Evolutionary conservation across 2,797 vertebrate genomes (phyloP), one percentile per base, ranked within the genome.

Genomic region (Coilia nasus): DNA sequence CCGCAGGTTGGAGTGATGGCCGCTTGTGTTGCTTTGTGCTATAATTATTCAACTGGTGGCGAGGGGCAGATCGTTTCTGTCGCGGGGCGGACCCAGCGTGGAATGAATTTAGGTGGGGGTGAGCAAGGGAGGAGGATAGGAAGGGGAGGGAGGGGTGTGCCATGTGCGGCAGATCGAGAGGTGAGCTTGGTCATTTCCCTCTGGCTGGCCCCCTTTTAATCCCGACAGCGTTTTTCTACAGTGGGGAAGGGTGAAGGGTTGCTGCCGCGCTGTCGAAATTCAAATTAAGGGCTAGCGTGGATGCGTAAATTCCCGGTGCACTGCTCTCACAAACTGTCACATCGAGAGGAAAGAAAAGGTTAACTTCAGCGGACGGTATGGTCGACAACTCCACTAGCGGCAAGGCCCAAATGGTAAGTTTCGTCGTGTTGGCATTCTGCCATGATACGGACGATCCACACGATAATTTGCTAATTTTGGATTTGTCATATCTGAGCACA

Each of bases 371-470:
- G 85, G 85, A 56, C 87, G 90, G 91, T 92, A 89, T 93, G 94
- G 95, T 96, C 95, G 94, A 96, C 94, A 95, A 93, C 91, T 94
- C 94, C 21, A 90, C 88, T 84, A 90, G 89, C 90, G 89, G 91
- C 87, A 96, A 94, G 92, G 93, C 93, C 87, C 95, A 96, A 93
- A 95, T 93, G 96, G 96, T 96, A 93, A 96, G 96, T 95, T 89
- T 92, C 92, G 91, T 92, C 81, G 62, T 57, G 81, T 81, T 87
- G 86, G 85, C 82, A 83, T 60, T 64, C 78, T 83, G 71, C 87
- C 84, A 86, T 85, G 62, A 83, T 84, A 57, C 75, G 57, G 31
- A 81, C 31, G 28, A 75, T 75, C 31, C 67, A 17, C 28, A 35
- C 67, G 67, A 35, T 75, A 35, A 75, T 75, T 75, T 75, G 67